Evolutionary conservation across 2,888 invertebrate species (phyloP), one percentile per base, ranked within the genome.

Genomic region (Leptinotarsa rubiginosa): DNA sequence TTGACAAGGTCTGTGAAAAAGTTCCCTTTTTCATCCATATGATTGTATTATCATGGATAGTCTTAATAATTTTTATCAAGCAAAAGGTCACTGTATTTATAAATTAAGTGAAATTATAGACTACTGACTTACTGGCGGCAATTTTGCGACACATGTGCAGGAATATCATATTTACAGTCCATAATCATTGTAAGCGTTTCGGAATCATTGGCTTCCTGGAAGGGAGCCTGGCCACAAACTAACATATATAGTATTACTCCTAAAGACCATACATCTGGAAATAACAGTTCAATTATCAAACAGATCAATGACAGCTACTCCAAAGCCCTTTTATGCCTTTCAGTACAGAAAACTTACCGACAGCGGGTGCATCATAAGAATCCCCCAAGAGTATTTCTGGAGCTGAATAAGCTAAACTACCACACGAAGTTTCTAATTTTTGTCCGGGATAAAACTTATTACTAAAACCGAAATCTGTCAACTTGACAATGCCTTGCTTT

Each of bases 111-210:
- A 41, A 41, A 41, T 41, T 41, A 10, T 41, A 41, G 41, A 41
- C 41, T 41, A 41, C 41, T 3, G 15, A 79, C 84, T 83, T 84
- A 95, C 95, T 92, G 92, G 89, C 93, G 93, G 88, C 99, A 99
- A 75, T 93, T 92, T 70, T 91, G 90, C 15, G 97, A 96, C 79
- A 99, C 93, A 88, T 97, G 95, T 47, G 91, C 88, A 71, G 99
- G 98, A 84, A 98, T 94, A 74, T 94, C 93, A 87, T 98, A 99
- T 90, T 97, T 97, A 90, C 99, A 99, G 89, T 99, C 99, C 96
- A 99, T 97, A 81, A 99, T 99, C 96, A 97, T 98, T 47, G 98
- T 99, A 72, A 99, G 90, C 0, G 99, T 99, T 91, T 99, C 99
- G 84, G 97, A 98, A 89, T 99, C 99, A 88, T 99, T 99, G 47